A percentile compares a stretch with the other conserved stretches of the same genome.
phyloP scores from a whole-genome alignment of 2,113 vertebrate species.

The Phyllostomus hastatus region DNA sequence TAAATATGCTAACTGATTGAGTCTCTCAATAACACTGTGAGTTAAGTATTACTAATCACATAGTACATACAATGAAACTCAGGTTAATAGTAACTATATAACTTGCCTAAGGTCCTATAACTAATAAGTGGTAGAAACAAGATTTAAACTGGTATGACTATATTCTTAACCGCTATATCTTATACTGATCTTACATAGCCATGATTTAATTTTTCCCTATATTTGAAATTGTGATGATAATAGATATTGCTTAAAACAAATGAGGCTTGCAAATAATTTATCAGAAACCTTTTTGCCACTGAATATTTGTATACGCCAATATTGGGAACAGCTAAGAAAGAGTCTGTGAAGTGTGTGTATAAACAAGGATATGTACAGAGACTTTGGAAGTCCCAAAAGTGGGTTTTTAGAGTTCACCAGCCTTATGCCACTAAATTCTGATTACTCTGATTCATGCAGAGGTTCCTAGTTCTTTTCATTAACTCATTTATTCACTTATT shows the following conservation, averaged over 20 bases:
- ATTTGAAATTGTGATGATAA: not conserved
- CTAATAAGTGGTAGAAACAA: not conserved
- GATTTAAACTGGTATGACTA: not conserved
- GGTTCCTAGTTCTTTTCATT: not conserved
- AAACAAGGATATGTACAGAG: not conserved
- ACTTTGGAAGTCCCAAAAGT: not conserved
- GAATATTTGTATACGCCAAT: not conserved
- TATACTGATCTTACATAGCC: not conserved
- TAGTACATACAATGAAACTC: not conserved
- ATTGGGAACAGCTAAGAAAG: slow-evolving; percentile 1
- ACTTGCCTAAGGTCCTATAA: not conserved
- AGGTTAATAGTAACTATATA: not conserved
- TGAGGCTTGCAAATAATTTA: not conserved
- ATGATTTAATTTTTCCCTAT: not conserved
- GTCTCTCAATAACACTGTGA: not conserved
- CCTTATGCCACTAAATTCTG: not conserved
- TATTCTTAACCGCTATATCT: not conserved
- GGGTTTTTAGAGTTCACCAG: not conserved
- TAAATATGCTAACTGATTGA: not conserved
- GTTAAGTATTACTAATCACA: not conserved
- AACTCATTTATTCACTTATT: not conserved
- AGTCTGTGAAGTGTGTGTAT: not conserved
- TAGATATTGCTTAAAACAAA: slow-evolving; percentile 25
- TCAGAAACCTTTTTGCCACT: not conserved
- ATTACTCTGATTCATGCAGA: not conserved